A percentile compares a stretch with the other conserved stretches of the same genome.
phyloP scores from a whole-genome alignment of 1,140 invertebrate genomes.

The Sycophaga agraensis region DNA sequence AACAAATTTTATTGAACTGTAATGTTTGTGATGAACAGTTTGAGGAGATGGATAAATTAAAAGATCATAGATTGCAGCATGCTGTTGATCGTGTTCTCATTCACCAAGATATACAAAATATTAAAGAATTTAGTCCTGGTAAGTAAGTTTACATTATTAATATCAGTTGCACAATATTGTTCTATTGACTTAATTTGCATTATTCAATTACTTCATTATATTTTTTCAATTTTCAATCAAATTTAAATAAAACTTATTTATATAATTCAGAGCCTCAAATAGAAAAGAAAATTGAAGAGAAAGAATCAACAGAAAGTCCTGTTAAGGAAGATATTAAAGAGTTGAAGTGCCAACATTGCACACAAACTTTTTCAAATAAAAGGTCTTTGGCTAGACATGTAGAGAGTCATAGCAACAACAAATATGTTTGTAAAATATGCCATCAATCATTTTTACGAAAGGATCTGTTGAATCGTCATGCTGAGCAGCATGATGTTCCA shows the following conservation, averaged over 20 bases:
- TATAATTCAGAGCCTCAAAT: no score
- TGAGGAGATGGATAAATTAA: constrained; percentile 43
- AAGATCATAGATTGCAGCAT: constrained; percentile 45
- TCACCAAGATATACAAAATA: constrained; percentile 44
- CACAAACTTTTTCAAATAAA: constrained; percentile 37
- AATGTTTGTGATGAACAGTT: constrained; percentile 46
- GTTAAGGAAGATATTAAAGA: constrained; percentile 21
- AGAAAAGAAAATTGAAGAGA: no score
- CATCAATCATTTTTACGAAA: constrained; percentile 42
- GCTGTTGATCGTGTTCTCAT: constrained; percentile 47
- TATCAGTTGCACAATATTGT: no score
- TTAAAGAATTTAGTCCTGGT: no score
- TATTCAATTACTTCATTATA: no score
- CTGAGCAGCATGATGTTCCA: constrained; percentile 42
- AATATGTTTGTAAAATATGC: constrained; percentile 48
- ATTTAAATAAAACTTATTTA: no score
- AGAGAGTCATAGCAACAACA: constrained; percentile 35
- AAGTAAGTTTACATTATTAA: no score
- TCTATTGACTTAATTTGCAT: no score
- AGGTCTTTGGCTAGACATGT: constrained; percentile 41
- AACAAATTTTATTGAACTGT: constrained; percentile 30
- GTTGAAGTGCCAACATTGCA: constrained; percentile 43
- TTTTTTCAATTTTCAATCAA: no score
- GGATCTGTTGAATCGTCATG: constrained; percentile 43
- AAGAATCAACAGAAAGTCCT: no score